These are phyloP conservation scores for Rousettus madagascariensis DNA, from an alignment of 2,797 vertebrate genomes.

Conservation along the genomic window DNA sequence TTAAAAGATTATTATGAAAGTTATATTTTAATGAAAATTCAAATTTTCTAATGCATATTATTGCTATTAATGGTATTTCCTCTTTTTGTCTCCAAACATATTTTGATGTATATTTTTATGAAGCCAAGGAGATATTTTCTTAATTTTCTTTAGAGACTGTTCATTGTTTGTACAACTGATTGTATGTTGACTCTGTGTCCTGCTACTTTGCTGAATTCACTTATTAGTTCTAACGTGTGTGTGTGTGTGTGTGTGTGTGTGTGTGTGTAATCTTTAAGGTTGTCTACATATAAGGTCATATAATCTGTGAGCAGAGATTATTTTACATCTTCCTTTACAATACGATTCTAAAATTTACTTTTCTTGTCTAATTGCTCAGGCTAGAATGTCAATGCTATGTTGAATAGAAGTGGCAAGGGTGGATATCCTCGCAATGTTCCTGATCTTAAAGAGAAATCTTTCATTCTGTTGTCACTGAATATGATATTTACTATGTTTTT, in stretches of 20 bases:
- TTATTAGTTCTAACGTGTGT: not conserved
- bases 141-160: not conserved
- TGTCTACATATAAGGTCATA: not conserved
- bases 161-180: not conserved
- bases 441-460: not conserved
- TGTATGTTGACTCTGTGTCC: not conserved
- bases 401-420: not conserved
- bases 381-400: not conserved
- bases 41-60: not conserved
- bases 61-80: not conserved
- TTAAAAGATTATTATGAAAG: not conserved
- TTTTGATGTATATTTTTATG: not conserved
- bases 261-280: not conserved
- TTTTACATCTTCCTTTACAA: constrained; percentile 1
- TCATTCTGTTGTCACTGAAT: not conserved
- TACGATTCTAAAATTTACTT: not conserved
- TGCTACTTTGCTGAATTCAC: not conserved
- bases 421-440: not conserved
- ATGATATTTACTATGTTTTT: not conserved
- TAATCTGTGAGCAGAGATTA: not conserved
- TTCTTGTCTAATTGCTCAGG: not conserved
- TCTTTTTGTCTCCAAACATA: not conserved
- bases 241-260: not conserved
- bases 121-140: not conserved
- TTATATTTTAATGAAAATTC: not conserved